phyloP scores from a whole-genome alignment of 2,113 vertebrate species.

The Xiphorhynchus elegans region DNA sequence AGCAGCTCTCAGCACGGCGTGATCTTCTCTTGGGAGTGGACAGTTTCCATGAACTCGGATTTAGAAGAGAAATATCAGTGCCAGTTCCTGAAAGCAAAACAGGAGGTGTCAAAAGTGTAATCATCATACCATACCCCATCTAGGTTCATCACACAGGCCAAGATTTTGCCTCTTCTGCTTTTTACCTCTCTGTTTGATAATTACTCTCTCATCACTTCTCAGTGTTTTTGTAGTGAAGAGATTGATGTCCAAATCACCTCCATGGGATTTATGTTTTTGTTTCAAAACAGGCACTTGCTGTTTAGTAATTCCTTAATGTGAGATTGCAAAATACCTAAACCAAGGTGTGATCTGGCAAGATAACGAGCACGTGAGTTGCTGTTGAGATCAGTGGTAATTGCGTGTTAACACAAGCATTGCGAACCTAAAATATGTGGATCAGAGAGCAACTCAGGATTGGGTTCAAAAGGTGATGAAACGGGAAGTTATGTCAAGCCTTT shows the following conservation, averaged over 20 bases:
- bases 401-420: accelerated
- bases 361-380: neutral
- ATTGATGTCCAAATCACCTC: neutral
- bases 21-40: neutral
- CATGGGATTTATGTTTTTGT: neutral
- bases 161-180: neutral
- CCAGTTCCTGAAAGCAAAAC: neutral
- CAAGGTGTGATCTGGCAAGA: conserved; percentile 14
- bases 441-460: neutral
- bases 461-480: conserved; percentile 31
- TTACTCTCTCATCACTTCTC: neutral
- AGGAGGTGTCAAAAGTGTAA: neutral
- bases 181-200: neutral
- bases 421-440: neutral
- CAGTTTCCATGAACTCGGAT: neutral
- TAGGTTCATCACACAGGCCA: neutral
- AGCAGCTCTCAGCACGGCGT: accelerated
- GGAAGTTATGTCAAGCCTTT: neutral
- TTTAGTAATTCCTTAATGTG: neutral
- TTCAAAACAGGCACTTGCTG: neutral
- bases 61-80: neutral
- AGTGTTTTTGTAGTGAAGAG: neutral
- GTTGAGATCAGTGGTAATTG: neutral
- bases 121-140: neutral
- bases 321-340: conserved; percentile 10